These are phyloP conservation scores for Struthidea cinerea DNA, from an alignment of 2,113 vertebrate species.

Conservation along the genomic window DNA sequence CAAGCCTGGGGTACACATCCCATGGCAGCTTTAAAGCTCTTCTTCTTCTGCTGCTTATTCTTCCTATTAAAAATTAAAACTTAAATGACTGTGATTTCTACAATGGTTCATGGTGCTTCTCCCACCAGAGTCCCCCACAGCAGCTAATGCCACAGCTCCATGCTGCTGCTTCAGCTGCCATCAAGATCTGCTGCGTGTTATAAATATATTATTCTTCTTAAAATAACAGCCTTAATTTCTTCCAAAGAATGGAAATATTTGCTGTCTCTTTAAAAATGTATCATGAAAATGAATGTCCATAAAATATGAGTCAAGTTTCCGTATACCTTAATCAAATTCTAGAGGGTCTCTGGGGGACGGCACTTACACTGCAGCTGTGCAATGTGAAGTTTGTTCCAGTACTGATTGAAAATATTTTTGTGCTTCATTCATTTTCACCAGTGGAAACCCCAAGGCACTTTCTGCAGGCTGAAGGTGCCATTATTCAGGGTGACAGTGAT, in stretches of 20 bases:
- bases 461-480: background rate
- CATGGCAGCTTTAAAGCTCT: background rate
- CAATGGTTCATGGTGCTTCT: background rate
- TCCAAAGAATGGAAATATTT: conserved; percentile 21
- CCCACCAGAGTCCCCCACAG: background rate
- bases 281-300: conserved; percentile 44
- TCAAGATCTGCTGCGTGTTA: background rate
- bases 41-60: background rate
- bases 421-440: conserved; percentile 26
- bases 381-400: conserved; percentile 45
- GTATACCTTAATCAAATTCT: conserved; percentile 50
- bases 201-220: background rate
- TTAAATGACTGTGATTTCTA: background rate
- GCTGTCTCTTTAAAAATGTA: conserved; percentile 49
- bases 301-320: conserved; percentile 41
- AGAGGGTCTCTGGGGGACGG: background rate
- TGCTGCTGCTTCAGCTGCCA: background rate
- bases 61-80: background rate
- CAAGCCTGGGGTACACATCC: background rate
- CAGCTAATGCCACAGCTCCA: background rate
- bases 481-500: conserved; percentile 39
- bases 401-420: conserved; percentile 52
- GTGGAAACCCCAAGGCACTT: conserved; percentile 36
- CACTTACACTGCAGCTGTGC: conserved; percentile 38
- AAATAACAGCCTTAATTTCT: conserved; percentile 8